Conservation (phyloP, 37 sponge, comb jelly and placozoan species). For the Sycon ciliatum region DNA sequence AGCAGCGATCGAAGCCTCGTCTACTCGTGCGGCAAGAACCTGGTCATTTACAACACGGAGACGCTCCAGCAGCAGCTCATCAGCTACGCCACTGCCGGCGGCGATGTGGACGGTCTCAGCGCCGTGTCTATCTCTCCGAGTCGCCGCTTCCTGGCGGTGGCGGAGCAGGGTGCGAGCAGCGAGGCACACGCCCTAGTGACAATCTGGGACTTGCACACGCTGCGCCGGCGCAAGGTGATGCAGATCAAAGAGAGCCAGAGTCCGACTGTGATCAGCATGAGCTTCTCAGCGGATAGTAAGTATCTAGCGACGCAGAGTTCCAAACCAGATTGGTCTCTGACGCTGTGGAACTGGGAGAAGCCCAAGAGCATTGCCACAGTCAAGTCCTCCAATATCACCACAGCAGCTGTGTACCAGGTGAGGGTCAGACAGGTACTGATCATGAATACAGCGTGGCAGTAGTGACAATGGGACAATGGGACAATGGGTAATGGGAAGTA, state of each 20-base stretch:
- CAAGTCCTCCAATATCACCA: slow-evolving; percentile 53
- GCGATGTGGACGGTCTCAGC: neutral
- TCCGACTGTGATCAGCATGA: slow-evolving; percentile 68
- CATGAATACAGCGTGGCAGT: too few species aligned
- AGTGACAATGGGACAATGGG: too few species aligned
- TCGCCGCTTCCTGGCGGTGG: slow-evolving; percentile 66
- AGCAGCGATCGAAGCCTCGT: slow-evolving; percentile 86
- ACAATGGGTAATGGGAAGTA: too few species aligned
- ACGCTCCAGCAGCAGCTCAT: slow-evolving; percentile 83
- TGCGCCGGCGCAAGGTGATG: slow-evolving; percentile 63
- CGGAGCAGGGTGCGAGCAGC: slow-evolving; percentile 81
- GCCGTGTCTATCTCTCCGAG: neutral
- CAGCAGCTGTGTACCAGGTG: slow-evolving; percentile 70
- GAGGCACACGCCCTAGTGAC: slow-evolving; percentile 68
- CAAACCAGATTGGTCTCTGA: slow-evolving; percentile 41
- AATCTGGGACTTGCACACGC: slow-evolving; percentile 72
- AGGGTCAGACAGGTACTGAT: too few species aligned
- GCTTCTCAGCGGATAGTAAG: slow-evolving; percentile 94
- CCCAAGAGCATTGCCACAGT: slow-evolving; percentile 70
- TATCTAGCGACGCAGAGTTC: slow-evolving; percentile 69
- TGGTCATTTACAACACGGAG: slow-evolving; percentile 81
- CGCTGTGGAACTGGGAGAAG: slow-evolving; percentile 96
- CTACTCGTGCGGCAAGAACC: slow-evolving; percentile 79
- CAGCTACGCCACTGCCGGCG: slow-evolving; percentile 77
- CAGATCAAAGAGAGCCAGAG: slow-evolving; percentile 38